Conservation (phyloP, 1,140 invertebrate genomes). For the Charaxes varanes region DNA sequence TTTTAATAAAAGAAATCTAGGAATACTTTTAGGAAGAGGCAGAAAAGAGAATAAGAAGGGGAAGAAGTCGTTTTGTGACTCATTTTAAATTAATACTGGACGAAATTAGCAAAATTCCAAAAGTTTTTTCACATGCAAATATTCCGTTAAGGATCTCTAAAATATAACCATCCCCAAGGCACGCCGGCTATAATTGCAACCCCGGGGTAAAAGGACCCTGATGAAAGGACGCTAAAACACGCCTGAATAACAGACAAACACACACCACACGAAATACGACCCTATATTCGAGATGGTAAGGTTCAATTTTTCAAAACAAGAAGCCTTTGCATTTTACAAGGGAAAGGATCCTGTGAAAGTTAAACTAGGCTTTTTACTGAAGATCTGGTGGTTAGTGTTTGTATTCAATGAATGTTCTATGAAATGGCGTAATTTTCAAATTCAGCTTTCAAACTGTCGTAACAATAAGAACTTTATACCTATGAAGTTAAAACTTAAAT, state of each 20-base stretch:
- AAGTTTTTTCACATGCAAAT: too few species aligned
- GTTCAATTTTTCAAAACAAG: neutral
- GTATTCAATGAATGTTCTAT: neutral
- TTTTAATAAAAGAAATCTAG: too few species aligned
- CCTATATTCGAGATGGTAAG: neutral
- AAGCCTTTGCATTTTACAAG: slow-evolving; percentile 2
- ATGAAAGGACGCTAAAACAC: slow-evolving; percentile 16
- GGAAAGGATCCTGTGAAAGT: slow-evolving; percentile 1
- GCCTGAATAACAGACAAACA: slow-evolving; percentile 9
- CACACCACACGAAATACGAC: neutral
- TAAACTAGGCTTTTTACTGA: slow-evolving; percentile 5
- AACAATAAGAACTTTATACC: too few species aligned
- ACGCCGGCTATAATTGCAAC: slow-evolving; percentile 18
- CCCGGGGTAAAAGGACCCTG: slow-evolving; percentile 11
- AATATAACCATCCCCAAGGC: slow-evolving; percentile 9
- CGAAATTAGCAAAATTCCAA: too few species aligned
- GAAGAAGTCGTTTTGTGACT: too few species aligned
- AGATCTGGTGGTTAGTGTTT: slow-evolving; percentile 4
- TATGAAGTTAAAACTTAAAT: too few species aligned
- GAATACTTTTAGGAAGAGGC: too few species aligned
- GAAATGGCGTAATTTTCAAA: neutral
- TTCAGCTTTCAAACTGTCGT: neutral
- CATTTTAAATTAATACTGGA: too few species aligned
- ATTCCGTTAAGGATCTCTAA: neutral
- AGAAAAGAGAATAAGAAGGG: too few species aligned